These are phyloP conservation scores for Chondrosia reniformis DNA, from an alignment of 37 sponge, comb jelly and placozoan genomes.

Conservation along the genomic window DNA sequence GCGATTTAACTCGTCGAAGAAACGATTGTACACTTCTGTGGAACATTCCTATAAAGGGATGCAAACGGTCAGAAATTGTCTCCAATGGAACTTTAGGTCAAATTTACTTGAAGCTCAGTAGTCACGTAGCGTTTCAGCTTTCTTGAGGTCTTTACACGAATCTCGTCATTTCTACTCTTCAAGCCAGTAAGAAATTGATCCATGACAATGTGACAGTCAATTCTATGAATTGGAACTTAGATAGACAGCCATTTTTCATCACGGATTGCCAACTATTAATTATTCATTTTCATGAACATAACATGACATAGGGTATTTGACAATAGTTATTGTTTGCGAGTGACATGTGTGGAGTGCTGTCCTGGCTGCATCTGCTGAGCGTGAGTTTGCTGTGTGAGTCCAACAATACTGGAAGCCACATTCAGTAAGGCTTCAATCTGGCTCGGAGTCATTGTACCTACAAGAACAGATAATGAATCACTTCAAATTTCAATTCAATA, in stretches of 20 bases:
- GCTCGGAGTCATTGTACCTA: neutral
- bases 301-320: neutral
- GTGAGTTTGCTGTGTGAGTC: neutral
- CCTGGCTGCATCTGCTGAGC: neutral
- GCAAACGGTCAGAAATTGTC: no score
- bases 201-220: constrained; percentile 7
- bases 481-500: no score
- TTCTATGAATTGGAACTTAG: no score
- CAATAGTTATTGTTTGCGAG: neutral
- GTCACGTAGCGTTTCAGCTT: constrained; percentile 69
- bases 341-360: neutral
- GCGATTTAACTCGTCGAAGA: constrained; percentile 79
- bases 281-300: no score
- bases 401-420: constrained; percentile 9
- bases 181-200: constrained; percentile 41
- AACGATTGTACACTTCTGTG: constrained; percentile 42
- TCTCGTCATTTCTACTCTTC: constrained; percentile 63
- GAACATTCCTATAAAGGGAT: constrained; percentile 80
- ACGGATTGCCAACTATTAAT: no score
- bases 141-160: constrained; percentile 55
- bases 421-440: constrained; percentile 7
- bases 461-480: no score
- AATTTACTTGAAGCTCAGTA: constrained; percentile 81
- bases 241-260: no score
- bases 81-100: no score